Evolutionary conservation across 2,113 vertebrate genomes (phyloP).

Genomic region (Lethenteron reissneri): DNA sequence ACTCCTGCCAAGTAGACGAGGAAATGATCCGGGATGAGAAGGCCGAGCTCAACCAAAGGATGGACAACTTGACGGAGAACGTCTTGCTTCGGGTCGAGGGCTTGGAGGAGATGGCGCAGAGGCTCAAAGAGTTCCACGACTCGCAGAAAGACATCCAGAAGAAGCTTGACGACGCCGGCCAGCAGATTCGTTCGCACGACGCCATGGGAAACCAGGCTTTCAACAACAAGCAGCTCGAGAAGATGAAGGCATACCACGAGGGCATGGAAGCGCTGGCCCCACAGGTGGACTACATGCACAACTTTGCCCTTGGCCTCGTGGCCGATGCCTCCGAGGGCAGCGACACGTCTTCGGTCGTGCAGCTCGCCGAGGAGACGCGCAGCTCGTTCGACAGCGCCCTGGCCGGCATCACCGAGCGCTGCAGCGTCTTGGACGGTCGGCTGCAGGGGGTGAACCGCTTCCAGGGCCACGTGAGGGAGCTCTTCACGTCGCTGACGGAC

Average conservation of each 20-base stretch:
- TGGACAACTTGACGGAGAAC: constrained; percentile 50
- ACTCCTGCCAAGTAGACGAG: constrained; percentile 53
- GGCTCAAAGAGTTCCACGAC: constrained; percentile 83
- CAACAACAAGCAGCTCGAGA: constrained; percentile 81
- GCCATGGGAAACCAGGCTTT: constrained; percentile 74
- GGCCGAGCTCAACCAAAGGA: constrained; percentile 47
- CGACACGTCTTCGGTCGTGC: constrained; percentile 35
- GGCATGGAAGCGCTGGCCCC: constrained; percentile 44
- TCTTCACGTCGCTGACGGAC: constrained; percentile 71
- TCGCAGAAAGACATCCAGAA: constrained; percentile 62
- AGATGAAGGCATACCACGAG: constrained; percentile 60
- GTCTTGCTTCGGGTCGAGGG: constrained; percentile 41
- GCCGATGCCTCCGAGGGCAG: constrained; percentile 48
- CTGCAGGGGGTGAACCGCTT: constrained; percentile 78
- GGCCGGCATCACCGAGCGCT: constrained; percentile 37
- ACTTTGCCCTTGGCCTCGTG: constrained; percentile 56
- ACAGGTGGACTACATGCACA: constrained; percentile 63
- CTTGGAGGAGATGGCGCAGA: constrained; percentile 65
- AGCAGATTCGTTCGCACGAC: constrained; percentile 81
- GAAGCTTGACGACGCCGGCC: constrained; percentile 64
- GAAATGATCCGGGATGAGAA: constrained; percentile 74
- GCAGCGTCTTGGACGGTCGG: constrained; percentile 46
- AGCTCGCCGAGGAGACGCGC: constrained; percentile 41
- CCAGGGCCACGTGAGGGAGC: constrained; percentile 50
- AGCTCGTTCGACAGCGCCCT: constrained; percentile 29